These are phyloP conservation scores for Pterocles burchelli DNA, from an alignment of 2,113 vertebrate species.

Conservation along the genomic window DNA sequence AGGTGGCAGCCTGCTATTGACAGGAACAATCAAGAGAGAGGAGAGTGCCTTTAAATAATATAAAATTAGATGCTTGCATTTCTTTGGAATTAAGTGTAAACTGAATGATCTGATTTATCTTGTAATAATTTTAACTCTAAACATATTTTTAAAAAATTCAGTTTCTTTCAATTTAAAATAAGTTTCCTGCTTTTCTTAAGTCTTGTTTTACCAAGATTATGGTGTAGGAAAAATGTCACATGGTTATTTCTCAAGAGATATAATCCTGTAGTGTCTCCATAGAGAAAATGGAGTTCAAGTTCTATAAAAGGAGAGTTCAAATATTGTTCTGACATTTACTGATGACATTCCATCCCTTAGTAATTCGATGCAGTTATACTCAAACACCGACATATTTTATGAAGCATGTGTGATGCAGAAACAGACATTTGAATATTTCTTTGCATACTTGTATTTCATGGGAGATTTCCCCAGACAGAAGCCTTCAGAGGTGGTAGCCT, in stretches of 20 bases:
- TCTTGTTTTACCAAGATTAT: background rate
- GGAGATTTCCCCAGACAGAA: background rate
- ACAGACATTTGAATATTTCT: background rate
- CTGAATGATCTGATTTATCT: background rate
- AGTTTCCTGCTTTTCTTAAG: background rate
- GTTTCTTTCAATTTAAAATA: background rate
- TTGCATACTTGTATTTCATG: background rate
- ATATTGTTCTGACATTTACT: background rate
- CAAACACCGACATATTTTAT: background rate
- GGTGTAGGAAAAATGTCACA: background rate
- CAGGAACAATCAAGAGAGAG: background rate
- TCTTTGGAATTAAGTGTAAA: background rate
- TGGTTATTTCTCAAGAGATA: background rate
- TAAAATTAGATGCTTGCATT: background rate
- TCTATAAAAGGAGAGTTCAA: background rate
- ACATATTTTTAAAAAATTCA: background rate
- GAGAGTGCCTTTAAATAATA: background rate
- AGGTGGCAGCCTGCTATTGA: background rate
- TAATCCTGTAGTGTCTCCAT: background rate
- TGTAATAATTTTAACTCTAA: background rate
- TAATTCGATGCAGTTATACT: background rate
- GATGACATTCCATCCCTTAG: background rate
- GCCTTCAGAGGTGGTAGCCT: background rate
- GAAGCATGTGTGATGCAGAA: background rate
- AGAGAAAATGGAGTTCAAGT: background rate